Evolutionary conservation across 2,797 vertebrate genomes (phyloP).

Genomic region (Todus mexicanus): DNA sequence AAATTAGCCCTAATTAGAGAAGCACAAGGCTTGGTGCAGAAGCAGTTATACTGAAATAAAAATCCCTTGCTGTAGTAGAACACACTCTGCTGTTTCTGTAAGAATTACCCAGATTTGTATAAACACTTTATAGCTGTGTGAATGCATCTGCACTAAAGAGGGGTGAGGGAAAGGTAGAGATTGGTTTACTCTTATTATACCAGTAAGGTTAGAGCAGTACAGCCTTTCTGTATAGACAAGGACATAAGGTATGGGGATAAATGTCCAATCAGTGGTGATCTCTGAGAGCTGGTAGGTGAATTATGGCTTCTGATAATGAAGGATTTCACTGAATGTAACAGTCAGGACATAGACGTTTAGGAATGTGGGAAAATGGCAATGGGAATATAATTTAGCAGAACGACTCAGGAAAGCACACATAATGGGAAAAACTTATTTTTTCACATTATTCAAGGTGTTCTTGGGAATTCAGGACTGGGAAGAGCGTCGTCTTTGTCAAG

Average conservation of each 20-base stretch:
- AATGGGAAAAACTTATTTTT: conserved; percentile 19
- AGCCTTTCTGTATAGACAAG: background rate
- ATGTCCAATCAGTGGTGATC: background rate
- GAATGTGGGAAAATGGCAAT: background rate
- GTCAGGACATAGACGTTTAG: background rate
- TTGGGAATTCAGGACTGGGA: background rate
- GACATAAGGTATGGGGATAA: background rate
- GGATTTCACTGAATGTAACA: background rate
- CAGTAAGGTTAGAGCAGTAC: background rate
- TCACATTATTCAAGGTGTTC: background rate
- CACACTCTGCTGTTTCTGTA: background rate
- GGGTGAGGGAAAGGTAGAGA: background rate
- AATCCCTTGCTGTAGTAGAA: background rate
- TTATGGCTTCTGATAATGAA: background rate
- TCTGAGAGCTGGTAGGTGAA: background rate
- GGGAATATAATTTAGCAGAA: background rate
- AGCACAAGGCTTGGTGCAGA: background rate
- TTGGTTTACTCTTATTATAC: background rate
- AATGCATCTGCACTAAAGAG: background rate
- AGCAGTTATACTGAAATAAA: background rate
- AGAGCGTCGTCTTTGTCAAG: background rate
- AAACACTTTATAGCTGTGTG: background rate
- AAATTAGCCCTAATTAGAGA: background rate
- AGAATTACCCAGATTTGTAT: background rate
- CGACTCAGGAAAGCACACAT: background rate